phyloP scores from a whole-genome alignment of 2,888 invertebrate species.

The Andrena praecox region DNA sequence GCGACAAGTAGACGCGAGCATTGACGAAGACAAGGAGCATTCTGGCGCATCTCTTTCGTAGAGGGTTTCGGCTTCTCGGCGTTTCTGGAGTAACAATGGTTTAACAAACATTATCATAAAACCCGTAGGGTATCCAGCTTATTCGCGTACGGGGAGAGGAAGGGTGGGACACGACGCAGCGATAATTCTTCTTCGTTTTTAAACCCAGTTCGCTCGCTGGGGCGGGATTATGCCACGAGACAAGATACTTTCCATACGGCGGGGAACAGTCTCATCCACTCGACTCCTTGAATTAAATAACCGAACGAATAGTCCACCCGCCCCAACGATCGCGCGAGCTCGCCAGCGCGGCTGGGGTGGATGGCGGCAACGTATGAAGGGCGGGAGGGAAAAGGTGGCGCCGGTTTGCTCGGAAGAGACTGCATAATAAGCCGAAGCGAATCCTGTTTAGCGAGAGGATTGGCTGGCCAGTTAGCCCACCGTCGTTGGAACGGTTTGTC shows the following conservation, averaged over 20 bases:
- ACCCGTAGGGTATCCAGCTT: background rate
- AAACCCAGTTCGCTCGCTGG: slow-evolving; percentile 6
- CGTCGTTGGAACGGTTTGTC: slow-evolving; percentile 66
- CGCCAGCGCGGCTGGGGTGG: background rate
- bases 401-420: slow-evolving; percentile 49
- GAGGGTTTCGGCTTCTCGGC: background rate
- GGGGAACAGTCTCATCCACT: slow-evolving; percentile 47
- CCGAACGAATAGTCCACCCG: slow-evolving; percentile 9
- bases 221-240: slow-evolving; percentile 22
- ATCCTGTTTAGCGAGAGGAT: slow-evolving; percentile 71
- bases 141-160: background rate
- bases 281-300: slow-evolving; percentile 39
- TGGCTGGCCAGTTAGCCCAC: slow-evolving; percentile 49
- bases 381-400: slow-evolving; percentile 23
- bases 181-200: slow-evolving; percentile 21
- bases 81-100: background rate
- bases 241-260: slow-evolving; percentile 43
- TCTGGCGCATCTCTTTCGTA: background rate
- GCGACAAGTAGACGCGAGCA: background rate
- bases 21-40: background rate
- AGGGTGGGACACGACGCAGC: slow-evolving; percentile 2
- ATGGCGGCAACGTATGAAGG: background rate
- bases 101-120: slow-evolving; percentile 41
- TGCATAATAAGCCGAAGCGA: slow-evolving; percentile 73
- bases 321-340: background rate